Conservation (phyloP, 1,140 invertebrate genomes). For the Drosophila carrolli region DNA sequence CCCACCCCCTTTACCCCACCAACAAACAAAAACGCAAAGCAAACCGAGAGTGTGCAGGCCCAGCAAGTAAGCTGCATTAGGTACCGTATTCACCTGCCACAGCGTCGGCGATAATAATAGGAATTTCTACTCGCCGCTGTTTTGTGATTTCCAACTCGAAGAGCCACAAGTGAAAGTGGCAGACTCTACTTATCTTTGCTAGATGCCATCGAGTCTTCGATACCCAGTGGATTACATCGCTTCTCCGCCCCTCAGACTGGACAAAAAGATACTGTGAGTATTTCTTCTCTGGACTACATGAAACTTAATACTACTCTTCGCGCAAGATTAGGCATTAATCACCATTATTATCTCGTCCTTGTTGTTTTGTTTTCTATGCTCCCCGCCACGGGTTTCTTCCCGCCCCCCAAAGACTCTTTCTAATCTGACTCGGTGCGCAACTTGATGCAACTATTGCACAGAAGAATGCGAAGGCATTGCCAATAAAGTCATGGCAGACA, state of each 20-base stretch:
- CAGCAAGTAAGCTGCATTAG: conserved; percentile 24
- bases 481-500: neutral
- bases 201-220: conserved; percentile 24
- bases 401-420: neutral
- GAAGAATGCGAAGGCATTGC: too few species aligned
- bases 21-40: conserved; percentile 4
- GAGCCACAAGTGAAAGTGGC: conserved; percentile 68
- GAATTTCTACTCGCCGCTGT: conserved; percentile 52
- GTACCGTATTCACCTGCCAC: conserved; percentile 29
- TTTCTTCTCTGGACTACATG: neutral
- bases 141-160: conserved; percentile 52
- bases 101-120: conserved; percentile 47
- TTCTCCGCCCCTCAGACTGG: neutral
- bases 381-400: neutral
- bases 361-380: conserved; percentile 5
- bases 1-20: neutral
- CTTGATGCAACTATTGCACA: neutral
- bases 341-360: conserved; percentile 12
- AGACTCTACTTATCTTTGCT: conserved; percentile 19
- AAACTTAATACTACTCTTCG: neutral
- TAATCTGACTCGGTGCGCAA: neutral
- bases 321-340: conserved; percentile 23
- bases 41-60: conserved; percentile 1
- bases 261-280: conserved; percentile 3
- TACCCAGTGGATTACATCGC: conserved; percentile 26